These are phyloP conservation scores for Anorthoa munda DNA, from an alignment of 2,888 invertebrate genomes.

Conservation along the genomic window DNA sequence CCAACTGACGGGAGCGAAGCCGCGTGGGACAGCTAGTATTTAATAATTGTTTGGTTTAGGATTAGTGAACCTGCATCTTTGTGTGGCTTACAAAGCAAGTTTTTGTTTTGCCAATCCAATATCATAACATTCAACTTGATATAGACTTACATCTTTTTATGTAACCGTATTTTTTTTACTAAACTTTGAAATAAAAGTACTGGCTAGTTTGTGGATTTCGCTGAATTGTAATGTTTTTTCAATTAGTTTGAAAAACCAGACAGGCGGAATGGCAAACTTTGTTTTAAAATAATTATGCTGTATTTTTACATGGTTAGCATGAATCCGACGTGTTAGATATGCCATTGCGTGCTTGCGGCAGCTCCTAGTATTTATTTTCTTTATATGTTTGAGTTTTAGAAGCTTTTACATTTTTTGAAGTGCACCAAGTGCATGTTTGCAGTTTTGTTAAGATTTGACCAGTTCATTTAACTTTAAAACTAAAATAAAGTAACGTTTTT, in stretches of 20 bases:
- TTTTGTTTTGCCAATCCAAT: too few relatives aligned
- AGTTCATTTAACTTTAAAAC: background rate
- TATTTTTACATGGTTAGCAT: slow-evolving; percentile 10
- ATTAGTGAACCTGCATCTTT: background rate
- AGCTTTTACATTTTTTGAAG: background rate
- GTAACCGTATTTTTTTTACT: background rate
- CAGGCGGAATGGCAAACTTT: slow-evolving; percentile 10
- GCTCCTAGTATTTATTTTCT: slow-evolving; percentile 11
- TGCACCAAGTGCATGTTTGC: background rate
- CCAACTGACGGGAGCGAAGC: too few relatives aligned
- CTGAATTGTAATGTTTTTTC: background rate
- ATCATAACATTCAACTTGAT: background rate
- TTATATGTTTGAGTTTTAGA: slow-evolving; percentile 13
- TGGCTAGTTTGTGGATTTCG: background rate
- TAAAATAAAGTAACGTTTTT: background rate
- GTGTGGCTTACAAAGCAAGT: too few relatives aligned
- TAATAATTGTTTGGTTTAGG: background rate
- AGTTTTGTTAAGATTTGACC: background rate
- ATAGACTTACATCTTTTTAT: background rate
- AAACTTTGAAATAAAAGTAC: background rate
- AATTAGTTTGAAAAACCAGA: slow-evolving; percentile 1
- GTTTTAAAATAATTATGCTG: slow-evolving; percentile 25
- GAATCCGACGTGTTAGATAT: slow-evolving; percentile 19
- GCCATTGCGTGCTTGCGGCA: slow-evolving; percentile 18
- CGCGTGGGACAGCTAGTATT: too few relatives aligned